phyloP scores from a whole-genome alignment of 2,797 vertebrate species.

The Fratercula arctica region DNA sequence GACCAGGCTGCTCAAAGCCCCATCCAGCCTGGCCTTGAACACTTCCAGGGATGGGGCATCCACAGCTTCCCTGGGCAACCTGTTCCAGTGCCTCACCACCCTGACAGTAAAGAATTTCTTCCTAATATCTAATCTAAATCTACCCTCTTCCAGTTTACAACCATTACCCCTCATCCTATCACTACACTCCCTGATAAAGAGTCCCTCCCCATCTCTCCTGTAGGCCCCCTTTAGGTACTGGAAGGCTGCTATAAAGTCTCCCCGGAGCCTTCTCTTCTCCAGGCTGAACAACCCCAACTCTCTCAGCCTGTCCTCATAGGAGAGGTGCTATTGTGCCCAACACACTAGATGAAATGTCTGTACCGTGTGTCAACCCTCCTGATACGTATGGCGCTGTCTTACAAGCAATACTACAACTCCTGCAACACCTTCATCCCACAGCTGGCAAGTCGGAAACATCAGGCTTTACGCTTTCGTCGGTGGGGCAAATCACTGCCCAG shows the following conservation, averaged over 20 bases:
- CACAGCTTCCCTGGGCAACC: neutral
- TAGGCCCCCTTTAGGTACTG: neutral
- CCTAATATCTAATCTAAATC: neutral
- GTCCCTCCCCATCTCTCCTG: neutral
- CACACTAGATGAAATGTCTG: fast-evolving
- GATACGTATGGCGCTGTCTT: fast-evolving
- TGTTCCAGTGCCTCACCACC: neutral
- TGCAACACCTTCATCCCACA: too few relatives aligned
- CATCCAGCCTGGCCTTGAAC: neutral
- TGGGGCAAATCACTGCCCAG: neutral
- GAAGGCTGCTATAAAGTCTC: neutral
- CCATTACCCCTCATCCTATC: neutral
- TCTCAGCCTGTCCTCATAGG: neutral
- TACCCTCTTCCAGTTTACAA: neutral
- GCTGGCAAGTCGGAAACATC: neutral
- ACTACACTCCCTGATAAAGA: neutral
- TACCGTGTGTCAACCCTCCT: fast-evolving
- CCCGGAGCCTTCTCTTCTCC: neutral
- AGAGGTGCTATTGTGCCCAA: too few relatives aligned
- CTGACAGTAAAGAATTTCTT: neutral
- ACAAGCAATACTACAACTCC: neutral
- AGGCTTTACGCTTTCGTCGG: neutral
- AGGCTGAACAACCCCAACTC: neutral
- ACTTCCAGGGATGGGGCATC: neutral
- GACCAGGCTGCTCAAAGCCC: neutral